phyloP scores from a whole-genome alignment of 1,140 invertebrate genomes.

The Calycopis cecrops region DNA sequence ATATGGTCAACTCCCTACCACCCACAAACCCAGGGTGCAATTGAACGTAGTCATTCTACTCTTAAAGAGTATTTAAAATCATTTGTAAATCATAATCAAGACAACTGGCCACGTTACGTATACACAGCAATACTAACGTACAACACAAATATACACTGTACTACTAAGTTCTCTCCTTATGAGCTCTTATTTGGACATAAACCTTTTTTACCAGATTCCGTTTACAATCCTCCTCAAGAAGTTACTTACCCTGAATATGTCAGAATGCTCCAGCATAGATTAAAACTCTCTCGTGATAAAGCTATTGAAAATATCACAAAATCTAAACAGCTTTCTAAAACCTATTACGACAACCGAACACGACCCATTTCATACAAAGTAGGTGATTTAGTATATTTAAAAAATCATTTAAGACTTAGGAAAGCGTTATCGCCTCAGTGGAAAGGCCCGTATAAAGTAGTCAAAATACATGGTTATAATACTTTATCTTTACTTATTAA shows the following conservation, averaged over 20 bases:
- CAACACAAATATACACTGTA: neutral
- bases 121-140: neutral
- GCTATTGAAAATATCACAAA: neutral
- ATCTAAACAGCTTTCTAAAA: neutral
- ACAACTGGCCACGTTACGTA: slow-evolving; percentile 1
- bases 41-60: neutral
- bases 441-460: slow-evolving; percentile 1
- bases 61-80: neutral
- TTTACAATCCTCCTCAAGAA: slow-evolving; percentile 1
- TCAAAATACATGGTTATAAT: slow-evolving; percentile 1
- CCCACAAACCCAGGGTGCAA: no score
- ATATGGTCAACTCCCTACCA: neutral
- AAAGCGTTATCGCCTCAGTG: slow-evolving; percentile 4
- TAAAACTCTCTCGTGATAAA: slow-evolving; percentile 2
- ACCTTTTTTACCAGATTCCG: neutral
- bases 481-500: neutral
- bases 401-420: slow-evolving; percentile 1
- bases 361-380: neutral
- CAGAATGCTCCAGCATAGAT: slow-evolving; percentile 1
- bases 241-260: neutral
- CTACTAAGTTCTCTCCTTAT: slow-evolving; percentile 1
- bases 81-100: neutral
- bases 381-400: slow-evolving; percentile 1
- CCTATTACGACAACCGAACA: neutral
- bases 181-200: slow-evolving; percentile 1